Evolutionary conservation across 2,888 invertebrate genomes (phyloP), one percentile per base, ranked within the genome.

Genomic region (Drosophila mimica): DNA sequence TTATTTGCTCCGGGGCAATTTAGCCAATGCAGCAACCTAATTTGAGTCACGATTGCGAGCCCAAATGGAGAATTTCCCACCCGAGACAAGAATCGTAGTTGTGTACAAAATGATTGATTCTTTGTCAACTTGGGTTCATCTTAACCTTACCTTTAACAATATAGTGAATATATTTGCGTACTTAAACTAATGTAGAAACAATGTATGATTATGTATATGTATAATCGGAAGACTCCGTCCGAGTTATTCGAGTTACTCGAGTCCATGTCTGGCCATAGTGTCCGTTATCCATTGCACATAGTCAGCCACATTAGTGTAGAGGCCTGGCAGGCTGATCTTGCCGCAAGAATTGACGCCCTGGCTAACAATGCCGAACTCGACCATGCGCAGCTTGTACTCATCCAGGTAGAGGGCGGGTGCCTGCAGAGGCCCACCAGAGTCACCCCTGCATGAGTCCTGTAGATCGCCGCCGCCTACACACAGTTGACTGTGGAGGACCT

Each of bases 281-380:
- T 87, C 88, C 13, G 89, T 88, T 64, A 95, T 94, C 95, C 95
- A 95, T 38, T 92, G 92, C 3, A 95, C 89, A 77, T 94, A 95
- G 70, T 93, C 86, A 0, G 93, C 79, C 1, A 94, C 93, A 2
- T 93, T 94, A 1, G 94, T 92, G 82, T 95, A 95, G 0, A 95
- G 93, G 0, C 94, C 95, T 0, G 95, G 95, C 40, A 85, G 91
- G 33, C 81, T 93, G 1, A 95, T 94, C 11, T 79, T 69, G 1
- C 92, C 92, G 76, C 96, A 96, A 8, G 93, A 88, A 0, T 93
- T 92, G 0, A 95, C 94, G 0, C 95, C 95, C 82, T 95, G 94
- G 0, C 95, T 95, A 0, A 96, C 96, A 0, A 96, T 92, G 7
- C 96, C 96, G 59, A 83, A 91, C 51, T 91, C 90, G 15, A 92